Conservation (phyloP, 2,797 vertebrate species). For the Pitangus sulphuratus region DNA sequence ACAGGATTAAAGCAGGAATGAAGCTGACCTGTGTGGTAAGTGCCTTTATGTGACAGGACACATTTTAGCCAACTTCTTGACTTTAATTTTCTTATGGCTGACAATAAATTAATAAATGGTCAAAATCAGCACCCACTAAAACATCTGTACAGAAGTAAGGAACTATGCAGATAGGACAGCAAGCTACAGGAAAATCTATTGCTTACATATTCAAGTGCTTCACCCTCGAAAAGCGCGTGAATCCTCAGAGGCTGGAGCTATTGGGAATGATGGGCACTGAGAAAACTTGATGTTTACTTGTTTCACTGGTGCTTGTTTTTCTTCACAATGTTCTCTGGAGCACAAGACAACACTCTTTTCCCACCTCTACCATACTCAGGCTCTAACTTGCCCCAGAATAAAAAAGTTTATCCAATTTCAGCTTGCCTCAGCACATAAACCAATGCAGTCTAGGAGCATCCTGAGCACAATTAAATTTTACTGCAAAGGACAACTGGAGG, state of each 20-base stretch:
- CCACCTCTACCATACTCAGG: not conserved
- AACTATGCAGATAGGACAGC: not conserved
- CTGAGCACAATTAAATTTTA: not conserved
- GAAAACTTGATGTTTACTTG: not conserved
- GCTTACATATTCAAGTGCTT: not conserved
- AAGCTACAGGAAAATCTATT: not conserved
- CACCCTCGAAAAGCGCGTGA: not conserved
- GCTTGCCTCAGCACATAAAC: not conserved
- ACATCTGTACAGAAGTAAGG: not conserved
- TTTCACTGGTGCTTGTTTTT: not conserved
- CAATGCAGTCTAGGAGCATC: not conserved
- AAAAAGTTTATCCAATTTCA: slow-evolving; percentile 1
- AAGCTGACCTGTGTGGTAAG: not conserved
- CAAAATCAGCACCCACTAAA: not conserved
- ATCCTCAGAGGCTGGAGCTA: not conserved
- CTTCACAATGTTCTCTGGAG: not conserved
- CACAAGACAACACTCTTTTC: not conserved
- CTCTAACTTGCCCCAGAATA: not conserved
- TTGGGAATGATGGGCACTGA: not conserved
- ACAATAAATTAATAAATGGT: not conserved
- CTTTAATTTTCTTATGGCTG: not conserved
- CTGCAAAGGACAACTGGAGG: not conserved
- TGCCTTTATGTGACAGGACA: not conserved
- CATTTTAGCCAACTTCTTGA: not conserved
- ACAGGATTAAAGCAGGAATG: not conserved